Conservation (phyloP, 1,140 invertebrate genomes). For the Cyclina sinensis region DNA sequence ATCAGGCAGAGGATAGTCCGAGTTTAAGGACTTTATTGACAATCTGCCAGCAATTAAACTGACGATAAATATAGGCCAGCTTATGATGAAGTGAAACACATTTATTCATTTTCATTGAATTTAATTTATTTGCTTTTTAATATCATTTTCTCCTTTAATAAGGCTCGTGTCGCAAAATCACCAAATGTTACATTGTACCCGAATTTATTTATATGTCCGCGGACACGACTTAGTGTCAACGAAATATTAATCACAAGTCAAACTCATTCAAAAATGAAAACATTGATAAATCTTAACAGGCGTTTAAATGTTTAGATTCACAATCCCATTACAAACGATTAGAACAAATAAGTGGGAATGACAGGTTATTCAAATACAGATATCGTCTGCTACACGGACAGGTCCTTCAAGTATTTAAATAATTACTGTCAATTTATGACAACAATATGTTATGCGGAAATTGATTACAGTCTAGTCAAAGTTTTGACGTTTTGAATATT, state of each 20-base stretch:
- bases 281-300: not conserved
- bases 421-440: not conserved
- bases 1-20: too few relatives aligned
- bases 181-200: too few relatives aligned
- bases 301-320: not conserved
- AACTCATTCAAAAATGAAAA: constrained; percentile 36
- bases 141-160: too few relatives aligned
- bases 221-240: too few relatives aligned
- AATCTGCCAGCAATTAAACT: too few relatives aligned
- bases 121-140: too few relatives aligned
- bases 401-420: not conserved
- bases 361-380: constrained; percentile 15
- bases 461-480: not conserved
- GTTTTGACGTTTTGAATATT: not conserved
- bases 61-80: too few relatives aligned
- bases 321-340: constrained; percentile 8
- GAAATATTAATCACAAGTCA: not conserved
- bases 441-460: not conserved
- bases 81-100: too few relatives aligned
- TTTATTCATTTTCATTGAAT: too few relatives aligned
- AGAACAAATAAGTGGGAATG: constrained; percentile 4
- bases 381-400: not conserved
- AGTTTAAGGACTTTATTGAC: too few relatives aligned
- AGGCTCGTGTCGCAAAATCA: too few relatives aligned
- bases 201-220: too few relatives aligned